Conservation (phyloP, 2,113 vertebrate species). For the Anarrhichthys ocellatus region DNA sequence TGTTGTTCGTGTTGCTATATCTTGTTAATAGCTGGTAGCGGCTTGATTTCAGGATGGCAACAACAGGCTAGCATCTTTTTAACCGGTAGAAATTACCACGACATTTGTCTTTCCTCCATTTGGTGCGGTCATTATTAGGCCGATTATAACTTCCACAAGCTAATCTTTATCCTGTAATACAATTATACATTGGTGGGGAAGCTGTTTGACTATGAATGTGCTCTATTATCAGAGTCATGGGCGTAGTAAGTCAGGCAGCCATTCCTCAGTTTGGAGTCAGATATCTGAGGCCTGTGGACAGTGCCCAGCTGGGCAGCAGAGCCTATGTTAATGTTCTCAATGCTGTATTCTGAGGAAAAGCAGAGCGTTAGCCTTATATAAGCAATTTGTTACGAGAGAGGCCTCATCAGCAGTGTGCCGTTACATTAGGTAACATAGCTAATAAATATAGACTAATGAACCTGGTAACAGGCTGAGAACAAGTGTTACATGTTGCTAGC, state of each 20-base stretch:
- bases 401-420: slow-evolving; percentile 17
- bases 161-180: not conserved
- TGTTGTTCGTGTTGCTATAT: no score
- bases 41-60: not conserved
- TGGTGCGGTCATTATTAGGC: no score
- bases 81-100: no score
- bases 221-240: not conserved
- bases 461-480: not conserved
- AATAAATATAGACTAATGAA: not conserved
- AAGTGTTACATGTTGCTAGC: not conserved
- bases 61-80: no score
- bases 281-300: slow-evolving; percentile 6
- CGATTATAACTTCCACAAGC: not conserved
- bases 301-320: slow-evolving; percentile 45
- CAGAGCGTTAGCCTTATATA: slow-evolving; percentile 35
- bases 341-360: slow-evolving; percentile 19
- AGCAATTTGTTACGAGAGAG: slow-evolving; percentile 21
- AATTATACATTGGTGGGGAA: not conserved
- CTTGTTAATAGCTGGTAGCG: not conserved
- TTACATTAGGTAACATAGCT: slow-evolving; percentile 11
- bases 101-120: no score
- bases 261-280: slow-evolving; percentile 8
- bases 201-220: not conserved
- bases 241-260: not conserved
- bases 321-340: slow-evolving; percentile 51